Conservation (phyloP, 2,888 invertebrate species). For the Eristalis tenax region DNA sequence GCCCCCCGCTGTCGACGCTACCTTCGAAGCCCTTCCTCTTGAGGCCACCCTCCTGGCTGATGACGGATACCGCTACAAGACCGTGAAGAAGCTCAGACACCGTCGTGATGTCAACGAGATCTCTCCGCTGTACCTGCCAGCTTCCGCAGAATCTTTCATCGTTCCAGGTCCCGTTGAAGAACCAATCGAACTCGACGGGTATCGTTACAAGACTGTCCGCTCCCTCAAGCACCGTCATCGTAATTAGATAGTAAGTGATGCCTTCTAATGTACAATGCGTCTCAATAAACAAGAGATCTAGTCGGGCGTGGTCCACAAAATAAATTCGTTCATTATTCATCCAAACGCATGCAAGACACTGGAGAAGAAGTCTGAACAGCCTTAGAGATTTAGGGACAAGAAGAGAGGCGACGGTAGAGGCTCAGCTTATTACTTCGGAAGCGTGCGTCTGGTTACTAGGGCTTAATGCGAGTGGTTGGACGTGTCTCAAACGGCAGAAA, state of each 20-base stretch:
- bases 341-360: too few species aligned
- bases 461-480: too few species aligned
- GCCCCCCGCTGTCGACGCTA: constrained; percentile 75
- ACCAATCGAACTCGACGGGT: constrained; percentile 22
- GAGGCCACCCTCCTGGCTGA: constrained; percentile 37
- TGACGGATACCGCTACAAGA: constrained; percentile 59
- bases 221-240: not conserved
- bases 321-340: not conserved
- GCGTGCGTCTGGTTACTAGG: too few species aligned
- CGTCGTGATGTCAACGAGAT: constrained; percentile 74
- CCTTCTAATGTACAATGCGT: not conserved
- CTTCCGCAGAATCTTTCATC: constrained; percentile 50
- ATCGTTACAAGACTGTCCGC: constrained; percentile 33
- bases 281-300: not conserved
- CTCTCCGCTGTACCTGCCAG: constrained; percentile 62
- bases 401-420: too few species aligned
- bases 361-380: too few species aligned
- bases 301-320: not conserved
- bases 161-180: not conserved
- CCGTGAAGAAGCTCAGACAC: constrained; percentile 53
- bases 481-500: too few species aligned
- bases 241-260: not conserved
- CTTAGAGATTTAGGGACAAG: too few species aligned
- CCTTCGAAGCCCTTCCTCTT: constrained; percentile 37
- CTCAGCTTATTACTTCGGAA: too few species aligned